These are phyloP conservation scores for Tinamus major DNA, from an alignment of 2,797 vertebrate species.

Conservation along the genomic window DNA sequence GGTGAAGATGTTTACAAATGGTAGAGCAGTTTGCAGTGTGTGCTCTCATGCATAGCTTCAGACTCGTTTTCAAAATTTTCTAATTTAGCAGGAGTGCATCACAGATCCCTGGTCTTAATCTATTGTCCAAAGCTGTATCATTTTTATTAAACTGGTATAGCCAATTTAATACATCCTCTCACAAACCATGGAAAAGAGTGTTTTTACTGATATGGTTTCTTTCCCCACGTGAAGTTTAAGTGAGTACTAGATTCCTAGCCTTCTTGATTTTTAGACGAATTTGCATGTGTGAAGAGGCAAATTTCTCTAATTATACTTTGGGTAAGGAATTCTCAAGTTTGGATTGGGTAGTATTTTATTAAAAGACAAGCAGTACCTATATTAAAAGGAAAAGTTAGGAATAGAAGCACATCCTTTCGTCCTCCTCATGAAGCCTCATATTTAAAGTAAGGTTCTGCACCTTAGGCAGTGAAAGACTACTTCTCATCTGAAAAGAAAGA, in stretches of 20 bases:
- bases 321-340: neutral
- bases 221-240: neutral
- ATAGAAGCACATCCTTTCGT: neutral
- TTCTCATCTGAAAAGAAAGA: neutral
- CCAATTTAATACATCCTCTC: neutral
- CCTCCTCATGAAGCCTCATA: neutral
- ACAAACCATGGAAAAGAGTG: neutral
- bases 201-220: neutral
- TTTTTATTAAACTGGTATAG: neutral
- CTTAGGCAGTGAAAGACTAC: neutral
- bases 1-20: neutral
- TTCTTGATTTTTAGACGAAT: neutral
- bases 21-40: neutral
- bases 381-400: conserved; percentile 32
- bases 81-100: neutral
- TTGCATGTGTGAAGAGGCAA: neutral
- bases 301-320: neutral
- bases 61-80: neutral
- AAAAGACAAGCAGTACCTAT: conserved; percentile 13
- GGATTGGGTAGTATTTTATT: neutral
- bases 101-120: neutral
- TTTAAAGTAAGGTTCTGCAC: neutral
- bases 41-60: neutral
- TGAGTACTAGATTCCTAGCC: neutral
- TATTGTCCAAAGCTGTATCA: neutral